phyloP scores from a whole-genome alignment of 2,113 vertebrate species.

The Casuarius casuarius region DNA sequence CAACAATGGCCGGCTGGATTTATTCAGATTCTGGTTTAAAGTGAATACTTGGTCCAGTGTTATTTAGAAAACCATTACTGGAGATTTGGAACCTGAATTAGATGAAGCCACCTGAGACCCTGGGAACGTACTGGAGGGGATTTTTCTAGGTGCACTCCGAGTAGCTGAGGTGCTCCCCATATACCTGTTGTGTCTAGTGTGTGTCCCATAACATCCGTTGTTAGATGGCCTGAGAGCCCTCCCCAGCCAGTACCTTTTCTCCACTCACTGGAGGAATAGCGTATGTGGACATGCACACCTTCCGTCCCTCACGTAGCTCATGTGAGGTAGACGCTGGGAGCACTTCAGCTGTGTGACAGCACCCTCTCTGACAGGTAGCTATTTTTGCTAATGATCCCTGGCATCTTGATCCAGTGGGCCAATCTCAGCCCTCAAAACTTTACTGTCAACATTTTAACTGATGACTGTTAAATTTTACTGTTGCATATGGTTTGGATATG shows the following conservation, averaged over 20 bases:
- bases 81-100: neutral
- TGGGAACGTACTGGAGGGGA: neutral
- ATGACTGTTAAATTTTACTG: constrained; percentile 26
- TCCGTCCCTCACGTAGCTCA: neutral
- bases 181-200: neutral
- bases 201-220: neutral
- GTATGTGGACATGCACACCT: accelerated
- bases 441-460: constrained; percentile 11
- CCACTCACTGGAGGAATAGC: neutral
- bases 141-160: neutral
- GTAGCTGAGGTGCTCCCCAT: neutral
- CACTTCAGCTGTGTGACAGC: neutral
- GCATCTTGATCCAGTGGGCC: neutral
- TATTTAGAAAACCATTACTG: neutral
- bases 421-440: neutral
- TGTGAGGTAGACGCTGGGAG: neutral
- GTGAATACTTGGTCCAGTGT: neutral
- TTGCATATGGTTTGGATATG: constrained; percentile 28
- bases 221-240: neutral
- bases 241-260: neutral
- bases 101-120: neutral
- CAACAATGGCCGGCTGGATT: neutral
- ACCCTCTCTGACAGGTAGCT: neutral
- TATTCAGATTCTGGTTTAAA: neutral
- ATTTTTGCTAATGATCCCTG: neutral